A percentile compares a stretch with the other conserved stretches of the same genome.
Evolutionary conservation across 2,888 invertebrate genomes (phyloP).

Genomic region (Artemia sinica): DNA sequence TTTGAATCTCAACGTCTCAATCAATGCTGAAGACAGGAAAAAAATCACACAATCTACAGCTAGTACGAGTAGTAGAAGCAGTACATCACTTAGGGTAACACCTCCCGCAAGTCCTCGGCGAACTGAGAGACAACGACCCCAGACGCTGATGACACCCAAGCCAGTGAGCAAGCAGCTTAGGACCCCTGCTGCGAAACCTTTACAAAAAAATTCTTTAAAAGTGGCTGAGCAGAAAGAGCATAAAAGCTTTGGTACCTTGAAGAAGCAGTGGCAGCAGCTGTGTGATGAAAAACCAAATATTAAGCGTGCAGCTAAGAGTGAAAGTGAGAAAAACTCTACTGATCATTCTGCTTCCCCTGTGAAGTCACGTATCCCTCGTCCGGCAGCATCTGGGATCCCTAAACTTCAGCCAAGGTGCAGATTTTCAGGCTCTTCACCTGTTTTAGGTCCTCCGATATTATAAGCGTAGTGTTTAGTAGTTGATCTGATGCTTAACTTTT

Average conservation of each 20-base stretch:
- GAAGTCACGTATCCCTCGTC: slow-evolving; percentile 21
- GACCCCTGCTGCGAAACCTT: neutral
- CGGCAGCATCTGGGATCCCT: slow-evolving; percentile 16
- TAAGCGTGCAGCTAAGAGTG: slow-evolving; percentile 13
- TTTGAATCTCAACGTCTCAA: slow-evolving; percentile 51
- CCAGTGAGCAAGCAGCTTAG: slow-evolving; percentile 15
- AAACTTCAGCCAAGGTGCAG: neutral
- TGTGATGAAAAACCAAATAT: slow-evolving; percentile 39
- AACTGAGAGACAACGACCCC: neutral
- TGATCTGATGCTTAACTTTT: too few relatives aligned
- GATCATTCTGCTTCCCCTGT: slow-evolving; percentile 16
- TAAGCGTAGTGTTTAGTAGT: neutral
- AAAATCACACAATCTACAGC: neutral
- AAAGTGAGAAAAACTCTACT: slow-evolving; percentile 13
- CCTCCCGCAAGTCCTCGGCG: slow-evolving; percentile 16
- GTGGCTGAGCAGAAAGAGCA: slow-evolving; percentile 34
- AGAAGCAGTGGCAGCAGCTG: slow-evolving; percentile 63
- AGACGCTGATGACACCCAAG: slow-evolving; percentile 11
- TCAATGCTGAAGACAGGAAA: neutral
- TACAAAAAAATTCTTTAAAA: neutral
- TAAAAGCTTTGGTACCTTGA: slow-evolving; percentile 52
- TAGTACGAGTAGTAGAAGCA: slow-evolving; percentile 6
- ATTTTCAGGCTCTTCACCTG: neutral
- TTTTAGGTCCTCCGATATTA: neutral
- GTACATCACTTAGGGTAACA: neutral